A percentile compares a stretch with the other conserved stretches of the same genome.
Conservation (phyloP, 2,113 vertebrate genomes). For the Rynchops niger region DNA sequence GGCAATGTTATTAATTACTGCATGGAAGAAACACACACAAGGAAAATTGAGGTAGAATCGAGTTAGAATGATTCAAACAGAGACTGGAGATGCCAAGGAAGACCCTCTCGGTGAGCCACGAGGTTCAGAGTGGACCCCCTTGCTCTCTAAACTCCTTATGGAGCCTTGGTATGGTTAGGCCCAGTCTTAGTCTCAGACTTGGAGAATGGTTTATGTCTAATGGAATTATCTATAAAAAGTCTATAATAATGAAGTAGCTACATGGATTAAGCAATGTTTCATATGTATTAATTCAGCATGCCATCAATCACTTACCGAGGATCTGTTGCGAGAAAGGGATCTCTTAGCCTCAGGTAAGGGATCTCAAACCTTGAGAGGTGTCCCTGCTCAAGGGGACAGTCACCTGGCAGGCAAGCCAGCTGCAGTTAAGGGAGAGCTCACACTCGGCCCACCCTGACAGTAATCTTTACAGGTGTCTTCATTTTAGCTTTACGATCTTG, state of each 20-base stretch:
- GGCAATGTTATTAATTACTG: background rate
- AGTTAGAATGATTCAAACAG: background rate
- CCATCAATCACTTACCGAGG: background rate
- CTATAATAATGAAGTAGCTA: background rate
- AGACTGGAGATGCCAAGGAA: background rate
- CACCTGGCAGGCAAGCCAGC: background rate
- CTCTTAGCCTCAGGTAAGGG: background rate
- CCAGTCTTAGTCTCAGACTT: background rate
- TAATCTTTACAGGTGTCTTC: background rate
- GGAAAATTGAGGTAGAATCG: background rate
- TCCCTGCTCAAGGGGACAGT: background rate
- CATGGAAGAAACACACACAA: background rate
- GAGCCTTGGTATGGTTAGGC: background rate
- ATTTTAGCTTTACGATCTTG: background rate
- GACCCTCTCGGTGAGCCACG: background rate
- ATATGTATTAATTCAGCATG: background rate
- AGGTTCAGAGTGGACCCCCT: background rate
- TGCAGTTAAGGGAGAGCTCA: background rate
- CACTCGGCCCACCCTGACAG: background rate
- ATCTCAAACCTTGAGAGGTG: background rate
- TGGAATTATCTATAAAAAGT: background rate
- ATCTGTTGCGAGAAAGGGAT: background rate
- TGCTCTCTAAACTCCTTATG: background rate
- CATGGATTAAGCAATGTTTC: background rate
- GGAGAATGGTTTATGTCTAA: background rate